Base-by-base conservation (phyloP, 2,113 vertebrate genomes). In the Lophotis ruficrista region DNA sequence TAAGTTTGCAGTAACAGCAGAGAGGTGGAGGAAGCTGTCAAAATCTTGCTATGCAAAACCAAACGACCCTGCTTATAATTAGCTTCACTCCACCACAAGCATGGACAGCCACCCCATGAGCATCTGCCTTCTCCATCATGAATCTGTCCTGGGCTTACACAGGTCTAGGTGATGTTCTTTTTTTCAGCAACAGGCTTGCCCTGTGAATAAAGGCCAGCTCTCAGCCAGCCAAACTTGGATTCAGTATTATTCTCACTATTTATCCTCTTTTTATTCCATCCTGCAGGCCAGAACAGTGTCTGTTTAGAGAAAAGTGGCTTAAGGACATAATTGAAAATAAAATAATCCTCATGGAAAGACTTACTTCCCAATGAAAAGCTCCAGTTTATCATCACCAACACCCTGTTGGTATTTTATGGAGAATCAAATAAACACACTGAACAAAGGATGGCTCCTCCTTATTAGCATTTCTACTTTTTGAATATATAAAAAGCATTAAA, bases 251-350 rank as follows among this genome's bases (percentile, higher is more conserved):
- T 48, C 28, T 71, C 91, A 37, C 12, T 4, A 53, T 57, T 58
- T 73, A 33, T 10, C 10, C 30, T 58, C 9, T 82, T 96, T 38
- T 93, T 91, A 87, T 65, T 95, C 78, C 78, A 47, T 93, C 37
- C 68, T 62, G 33, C 91, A 98, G 98, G 91, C 96, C 98, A 87
- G 98, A 95, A 83, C 45, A 66, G 45, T 85, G 71, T 89, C 87
- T 66, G 35, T 97, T 98, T 91, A 97, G 95, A 96, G 96, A 98
- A 92, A 95, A 97, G 50, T 97, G 97, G 97, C 95, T 98, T 79
- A 97, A 95, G 60, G 96, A 98, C 48, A 91, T 98, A 4, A 92
- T 95, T 84, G 96, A 98, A 89, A 96, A 91, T 91, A 98, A 98
- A 94, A n/a, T 83, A 37, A 51, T 15, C 19, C 68, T 98, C 81